Conservation (phyloP, 2,888 invertebrate species). For the Chouioia cunea region DNA sequence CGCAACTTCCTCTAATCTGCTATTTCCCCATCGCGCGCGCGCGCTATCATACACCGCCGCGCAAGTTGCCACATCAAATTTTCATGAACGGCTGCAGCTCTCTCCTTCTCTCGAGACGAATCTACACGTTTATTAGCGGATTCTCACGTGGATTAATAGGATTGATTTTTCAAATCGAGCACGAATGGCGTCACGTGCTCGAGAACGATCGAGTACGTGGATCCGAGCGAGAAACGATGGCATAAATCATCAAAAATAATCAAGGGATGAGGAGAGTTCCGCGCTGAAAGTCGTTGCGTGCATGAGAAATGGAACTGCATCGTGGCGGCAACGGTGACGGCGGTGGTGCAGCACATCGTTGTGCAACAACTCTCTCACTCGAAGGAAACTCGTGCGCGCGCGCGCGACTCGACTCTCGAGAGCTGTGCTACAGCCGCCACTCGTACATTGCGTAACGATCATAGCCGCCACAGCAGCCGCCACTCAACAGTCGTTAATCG, state of each 20-base stretch:
- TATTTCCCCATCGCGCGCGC: too few relatives aligned
- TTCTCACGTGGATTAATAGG: too few relatives aligned
- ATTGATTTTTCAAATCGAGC: too few relatives aligned
- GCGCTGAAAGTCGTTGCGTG: not conserved
- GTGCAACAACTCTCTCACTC: not conserved
- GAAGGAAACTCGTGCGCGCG: not conserved
- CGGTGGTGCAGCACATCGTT: not conserved
- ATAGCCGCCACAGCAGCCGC: not conserved
- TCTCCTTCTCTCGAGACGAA: not conserved
- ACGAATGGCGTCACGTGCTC: constrained; percentile 1
- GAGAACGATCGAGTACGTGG: not conserved
- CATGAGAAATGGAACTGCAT: not conserved
- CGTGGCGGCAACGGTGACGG: too few relatives aligned
- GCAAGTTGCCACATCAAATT: too few relatives aligned
- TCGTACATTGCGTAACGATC: not conserved
- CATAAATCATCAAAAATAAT: too few relatives aligned
- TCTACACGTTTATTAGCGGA: not conserved
- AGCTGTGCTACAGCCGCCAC: too few relatives aligned
- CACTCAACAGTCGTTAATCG: too few relatives aligned
- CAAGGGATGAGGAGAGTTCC: not conserved
- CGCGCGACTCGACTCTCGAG: not conserved
- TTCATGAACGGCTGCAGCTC: too few relatives aligned
- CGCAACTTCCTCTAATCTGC: constrained; percentile 15
- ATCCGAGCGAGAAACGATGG: too few relatives aligned
- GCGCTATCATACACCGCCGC: too few relatives aligned